A percentile compares a stretch with the other conserved stretches of the same genome.
phyloP scores from a whole-genome alignment of 1,140 invertebrate species.

The Papilio glaucus region DNA sequence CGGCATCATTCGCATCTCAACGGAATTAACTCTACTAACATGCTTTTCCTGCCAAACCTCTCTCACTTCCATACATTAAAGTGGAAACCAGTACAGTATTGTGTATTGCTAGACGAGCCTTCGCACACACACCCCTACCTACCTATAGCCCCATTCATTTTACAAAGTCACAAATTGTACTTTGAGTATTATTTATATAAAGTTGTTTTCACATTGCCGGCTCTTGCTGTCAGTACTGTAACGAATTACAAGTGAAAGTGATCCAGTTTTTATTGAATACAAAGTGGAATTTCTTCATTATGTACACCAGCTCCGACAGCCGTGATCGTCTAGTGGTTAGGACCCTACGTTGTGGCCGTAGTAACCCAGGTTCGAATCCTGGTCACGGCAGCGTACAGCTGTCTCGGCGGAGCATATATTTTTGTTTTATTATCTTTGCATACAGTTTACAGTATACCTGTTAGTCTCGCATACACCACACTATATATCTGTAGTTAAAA shows the following conservation, averaged over 20 bases:
- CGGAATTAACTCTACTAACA: no score
- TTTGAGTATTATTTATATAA: neutral
- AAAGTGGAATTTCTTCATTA: neutral
- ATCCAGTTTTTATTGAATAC: neutral
- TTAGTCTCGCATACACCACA: no score
- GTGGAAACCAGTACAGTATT: no score
- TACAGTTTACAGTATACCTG: no score
- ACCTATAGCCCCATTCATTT: no score
- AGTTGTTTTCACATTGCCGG: neutral
- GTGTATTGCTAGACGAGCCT: no score
- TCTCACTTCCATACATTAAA: no score
- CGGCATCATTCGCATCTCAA: no score
- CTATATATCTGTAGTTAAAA: no score
- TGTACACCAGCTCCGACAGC: slow-evolving; percentile 43
- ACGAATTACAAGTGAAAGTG: slow-evolving; percentile 19
- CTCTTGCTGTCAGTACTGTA: neutral
- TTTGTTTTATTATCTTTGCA: slow-evolving; percentile 17
- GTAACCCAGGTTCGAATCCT: slow-evolving; percentile 37
- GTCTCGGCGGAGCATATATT: slow-evolving; percentile 33
- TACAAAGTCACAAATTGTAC: no score
- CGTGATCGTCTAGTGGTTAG: slow-evolving; percentile 31
- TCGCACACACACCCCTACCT: no score
- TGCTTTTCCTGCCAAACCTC: no score
- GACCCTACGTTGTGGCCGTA: slow-evolving; percentile 32
- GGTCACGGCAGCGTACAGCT: slow-evolving; percentile 32